Percentiles rank a stretch among this genome's conserved stretches.
These are phyloP conservation scores for Folsomia candida DNA, from an alignment of 2,888 invertebrate species.

Conservation along the genomic window DNA sequence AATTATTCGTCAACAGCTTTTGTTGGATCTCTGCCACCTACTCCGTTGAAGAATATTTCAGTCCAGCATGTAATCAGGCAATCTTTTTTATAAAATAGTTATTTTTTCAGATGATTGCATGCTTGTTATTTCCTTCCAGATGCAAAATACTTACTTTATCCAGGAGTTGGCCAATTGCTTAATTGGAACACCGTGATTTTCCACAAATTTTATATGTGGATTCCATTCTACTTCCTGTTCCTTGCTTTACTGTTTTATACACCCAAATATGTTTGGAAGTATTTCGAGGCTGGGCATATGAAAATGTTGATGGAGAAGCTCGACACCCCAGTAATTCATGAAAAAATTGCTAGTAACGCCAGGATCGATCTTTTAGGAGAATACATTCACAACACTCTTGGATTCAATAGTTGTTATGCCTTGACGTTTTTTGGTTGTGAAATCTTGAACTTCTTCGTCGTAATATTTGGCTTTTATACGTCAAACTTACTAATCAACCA, in stretches of 20 bases:
- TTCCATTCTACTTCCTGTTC: conserved; percentile 52
- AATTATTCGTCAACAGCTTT: conserved; percentile 13
- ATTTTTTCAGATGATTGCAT: too few relatives aligned
- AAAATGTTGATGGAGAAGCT: conserved; percentile 21
- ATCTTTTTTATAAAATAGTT: too few relatives aligned
- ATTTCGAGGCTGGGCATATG: conserved; percentile 51
- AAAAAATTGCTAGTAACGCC: neutral
- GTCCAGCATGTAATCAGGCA: neutral
- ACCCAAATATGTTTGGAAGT: conserved; percentile 52
- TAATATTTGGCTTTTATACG: conserved; percentile 51
- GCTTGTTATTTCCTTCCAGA: too few relatives aligned
- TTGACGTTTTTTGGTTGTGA: conserved; percentile 27
- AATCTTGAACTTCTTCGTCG: conserved; percentile 47
- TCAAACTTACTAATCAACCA: conserved; percentile 48
- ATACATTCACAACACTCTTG: conserved; percentile 19
- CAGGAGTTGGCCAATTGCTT: conserved; percentile 24
- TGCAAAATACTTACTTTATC: conserved; percentile 21
- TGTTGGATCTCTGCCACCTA: conserved; percentile 32
- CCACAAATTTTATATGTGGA: conserved; percentile 53
- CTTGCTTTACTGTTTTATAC: conserved; percentile 52
- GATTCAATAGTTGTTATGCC: conserved; percentile 28
- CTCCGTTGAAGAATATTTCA: conserved; percentile 25
- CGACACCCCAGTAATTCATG: conserved; percentile 17
- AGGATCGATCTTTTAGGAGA: conserved; percentile 9
- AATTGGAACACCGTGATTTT: conserved; percentile 34